A percentile compares a stretch with the other conserved stretches of the same genome.
Evolutionary conservation across 53 echinoderm and acorn worm species (phyloP).

Genomic region (Patiria pectinifera): DNA sequence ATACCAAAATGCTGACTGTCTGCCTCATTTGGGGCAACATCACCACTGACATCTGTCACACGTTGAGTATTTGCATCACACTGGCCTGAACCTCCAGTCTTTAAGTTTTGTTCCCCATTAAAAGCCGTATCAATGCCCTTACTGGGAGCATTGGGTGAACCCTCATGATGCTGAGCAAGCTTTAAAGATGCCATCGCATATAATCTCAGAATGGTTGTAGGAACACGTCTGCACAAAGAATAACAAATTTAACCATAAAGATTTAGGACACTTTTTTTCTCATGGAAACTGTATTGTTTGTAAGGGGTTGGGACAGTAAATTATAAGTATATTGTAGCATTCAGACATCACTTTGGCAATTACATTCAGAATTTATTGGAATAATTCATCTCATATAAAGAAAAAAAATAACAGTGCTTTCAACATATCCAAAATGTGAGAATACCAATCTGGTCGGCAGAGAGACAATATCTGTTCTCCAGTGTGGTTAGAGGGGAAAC

Average conservation of each 20-base stretch:
- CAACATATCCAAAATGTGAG: too few relatives aligned
- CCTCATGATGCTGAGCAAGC: background rate
- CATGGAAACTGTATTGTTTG: too few relatives aligned
- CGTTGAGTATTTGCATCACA: background rate
- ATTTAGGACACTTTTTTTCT: too few relatives aligned
- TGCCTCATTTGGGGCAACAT: background rate
- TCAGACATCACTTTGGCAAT: too few relatives aligned
- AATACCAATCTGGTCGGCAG: slow-evolving; percentile 63
- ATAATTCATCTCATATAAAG: too few relatives aligned
- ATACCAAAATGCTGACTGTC: slow-evolving; percentile 1
- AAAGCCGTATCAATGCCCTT: background rate
- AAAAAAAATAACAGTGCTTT: too few relatives aligned
- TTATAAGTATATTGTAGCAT: too few relatives aligned
- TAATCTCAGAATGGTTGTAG: background rate
- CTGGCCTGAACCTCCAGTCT: background rate
- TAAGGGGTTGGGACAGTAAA: too few relatives aligned
- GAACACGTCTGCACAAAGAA: too few relatives aligned
- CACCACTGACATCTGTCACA: background rate
- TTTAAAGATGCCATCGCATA: slow-evolving; percentile 7
- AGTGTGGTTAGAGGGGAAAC: slow-evolving; percentile 70
- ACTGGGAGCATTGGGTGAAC: background rate
- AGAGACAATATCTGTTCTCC: slow-evolving; percentile 72
- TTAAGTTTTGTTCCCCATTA: background rate
- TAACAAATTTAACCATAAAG: too few relatives aligned
- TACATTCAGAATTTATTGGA: too few relatives aligned